Evolutionary conservation across 2,113 vertebrate species (phyloP).

Genomic region (Connochaetes taurinus): DNA sequence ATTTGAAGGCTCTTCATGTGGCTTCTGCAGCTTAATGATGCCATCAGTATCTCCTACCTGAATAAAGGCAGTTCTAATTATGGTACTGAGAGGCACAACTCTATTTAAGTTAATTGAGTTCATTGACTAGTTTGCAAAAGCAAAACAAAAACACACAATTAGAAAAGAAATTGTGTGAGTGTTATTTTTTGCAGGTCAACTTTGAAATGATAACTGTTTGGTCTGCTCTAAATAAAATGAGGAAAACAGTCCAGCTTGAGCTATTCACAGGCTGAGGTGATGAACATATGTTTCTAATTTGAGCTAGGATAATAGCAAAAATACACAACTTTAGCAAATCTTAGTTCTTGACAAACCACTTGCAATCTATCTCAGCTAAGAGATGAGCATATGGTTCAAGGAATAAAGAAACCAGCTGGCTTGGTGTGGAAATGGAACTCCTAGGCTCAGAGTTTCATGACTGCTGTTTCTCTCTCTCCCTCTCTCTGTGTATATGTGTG

Average conservation of each 20-base stretch:
- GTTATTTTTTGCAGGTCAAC: background rate
- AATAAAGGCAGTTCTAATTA: background rate
- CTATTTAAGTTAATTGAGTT: background rate
- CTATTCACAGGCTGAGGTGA: background rate
- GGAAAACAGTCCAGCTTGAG: background rate
- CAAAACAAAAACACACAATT: background rate
- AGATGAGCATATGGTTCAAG: background rate
- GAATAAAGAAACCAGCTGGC: background rate
- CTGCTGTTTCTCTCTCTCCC: background rate
- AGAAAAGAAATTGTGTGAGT: background rate
- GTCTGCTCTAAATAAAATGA: background rate
- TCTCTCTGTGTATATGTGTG: background rate
- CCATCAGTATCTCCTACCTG: slow-evolving; percentile 31
- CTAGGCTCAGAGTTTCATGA: background rate
- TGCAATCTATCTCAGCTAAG: background rate
- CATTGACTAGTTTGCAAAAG: background rate
- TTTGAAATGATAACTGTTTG: background rate
- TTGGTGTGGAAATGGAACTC: background rate
- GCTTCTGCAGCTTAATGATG: slow-evolving; percentile 24
- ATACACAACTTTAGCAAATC: background rate
- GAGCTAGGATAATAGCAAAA: slow-evolving; percentile 27
- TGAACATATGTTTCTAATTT: slow-evolving; percentile 22
- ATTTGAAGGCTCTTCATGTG: background rate
- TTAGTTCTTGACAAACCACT: slow-evolving; percentile 9
- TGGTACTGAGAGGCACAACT: rapidly evolving